Conservation (phyloP, 2,113 vertebrate genomes). For the Nannobrachium achirus region DNA sequence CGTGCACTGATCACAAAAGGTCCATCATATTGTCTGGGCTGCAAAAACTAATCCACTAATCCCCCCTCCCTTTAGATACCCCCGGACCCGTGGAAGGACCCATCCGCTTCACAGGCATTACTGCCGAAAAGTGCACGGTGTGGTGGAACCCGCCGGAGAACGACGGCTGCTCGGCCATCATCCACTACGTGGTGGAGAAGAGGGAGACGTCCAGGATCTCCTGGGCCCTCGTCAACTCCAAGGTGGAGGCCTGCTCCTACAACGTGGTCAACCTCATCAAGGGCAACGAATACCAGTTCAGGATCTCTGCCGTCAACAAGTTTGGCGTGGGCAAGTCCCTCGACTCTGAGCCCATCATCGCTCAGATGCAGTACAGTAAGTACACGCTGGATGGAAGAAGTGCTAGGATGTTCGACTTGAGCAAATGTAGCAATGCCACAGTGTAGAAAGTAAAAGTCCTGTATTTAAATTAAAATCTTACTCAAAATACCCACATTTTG, state of each 20-base stretch:
- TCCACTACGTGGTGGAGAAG: conserved; percentile 95
- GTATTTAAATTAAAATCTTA: too few relatives aligned
- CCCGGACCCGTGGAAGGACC: conserved; percentile 94
- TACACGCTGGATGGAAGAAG: too few relatives aligned
- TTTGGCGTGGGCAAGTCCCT: conserved; percentile 93
- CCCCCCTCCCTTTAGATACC: conserved; percentile 84
- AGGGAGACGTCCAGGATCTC: conserved; percentile 96
- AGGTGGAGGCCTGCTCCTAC: conserved; percentile 93
- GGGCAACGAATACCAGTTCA: conserved; percentile 98
- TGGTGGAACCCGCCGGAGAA: conserved; percentile 98
- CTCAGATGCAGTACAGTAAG: conserved; percentile 98
- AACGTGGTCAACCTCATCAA: conserved; percentile 92
- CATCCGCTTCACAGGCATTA: conserved; percentile 94
- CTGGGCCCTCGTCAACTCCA: conserved; percentile 92
- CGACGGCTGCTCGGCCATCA: conserved; percentile 91
- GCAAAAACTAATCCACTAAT: too few relatives aligned
- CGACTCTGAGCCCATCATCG: conserved; percentile 91
- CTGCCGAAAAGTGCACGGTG: conserved; percentile 91
- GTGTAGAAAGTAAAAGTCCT: too few relatives aligned
- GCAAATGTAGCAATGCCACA: too few relatives aligned
- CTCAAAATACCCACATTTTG: too few relatives aligned
- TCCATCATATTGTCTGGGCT: too few relatives aligned
- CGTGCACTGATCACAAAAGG: too few relatives aligned
- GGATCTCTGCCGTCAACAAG: conserved; percentile 94
- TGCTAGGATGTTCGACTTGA: too few relatives aligned